Conservation (phyloP, 2,888 invertebrate genomes). For the Caenorhabditis panamensis region DNA sequence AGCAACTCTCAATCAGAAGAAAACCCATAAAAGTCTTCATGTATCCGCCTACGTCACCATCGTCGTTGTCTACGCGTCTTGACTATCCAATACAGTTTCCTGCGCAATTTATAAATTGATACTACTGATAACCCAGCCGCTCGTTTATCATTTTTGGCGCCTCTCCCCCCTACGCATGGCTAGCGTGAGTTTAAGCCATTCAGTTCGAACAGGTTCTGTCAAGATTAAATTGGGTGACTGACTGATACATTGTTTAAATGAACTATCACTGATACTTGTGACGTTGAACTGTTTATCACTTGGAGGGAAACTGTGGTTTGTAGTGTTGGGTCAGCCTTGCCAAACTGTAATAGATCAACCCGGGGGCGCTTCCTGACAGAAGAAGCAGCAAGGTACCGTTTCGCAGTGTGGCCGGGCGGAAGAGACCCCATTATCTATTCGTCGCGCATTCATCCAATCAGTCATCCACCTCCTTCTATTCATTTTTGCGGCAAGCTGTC, state of each 20-base stretch:
- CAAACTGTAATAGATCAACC: not conserved
- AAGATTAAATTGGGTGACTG: not conserved
- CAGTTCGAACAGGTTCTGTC: conserved; percentile 27
- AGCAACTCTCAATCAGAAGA: conserved; percentile 19
- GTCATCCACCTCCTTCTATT: conserved; percentile 20
- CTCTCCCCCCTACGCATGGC: conserved; percentile 2
- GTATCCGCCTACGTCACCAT: conserved; percentile 22
- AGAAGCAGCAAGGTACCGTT: conserved; percentile 4
- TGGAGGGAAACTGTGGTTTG: conserved; percentile 11
- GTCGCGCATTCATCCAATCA: conserved; percentile 22
- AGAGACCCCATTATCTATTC: conserved; percentile 25
- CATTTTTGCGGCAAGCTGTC: conserved; percentile 49
- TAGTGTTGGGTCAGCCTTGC: not conserved
- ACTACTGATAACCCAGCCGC: not conserved
- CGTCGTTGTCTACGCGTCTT: too few relatives aligned
- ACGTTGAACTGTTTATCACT: not conserved
- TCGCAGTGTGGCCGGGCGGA: conserved; percentile 21
- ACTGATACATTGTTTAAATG: conserved; percentile 7
- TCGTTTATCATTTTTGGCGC: conserved; percentile 51
- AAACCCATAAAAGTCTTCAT: conserved; percentile 33
- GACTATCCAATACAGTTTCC: conserved; percentile 37
- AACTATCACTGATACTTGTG: conserved; percentile 10
- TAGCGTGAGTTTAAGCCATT: conserved; percentile 20
- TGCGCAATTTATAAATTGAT: conserved; percentile 7
- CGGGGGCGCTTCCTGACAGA: not conserved